These are phyloP conservation scores for Phoeniculus purpureus DNA, from an alignment of 2,797 vertebrate genomes.

Conservation along the genomic window DNA sequence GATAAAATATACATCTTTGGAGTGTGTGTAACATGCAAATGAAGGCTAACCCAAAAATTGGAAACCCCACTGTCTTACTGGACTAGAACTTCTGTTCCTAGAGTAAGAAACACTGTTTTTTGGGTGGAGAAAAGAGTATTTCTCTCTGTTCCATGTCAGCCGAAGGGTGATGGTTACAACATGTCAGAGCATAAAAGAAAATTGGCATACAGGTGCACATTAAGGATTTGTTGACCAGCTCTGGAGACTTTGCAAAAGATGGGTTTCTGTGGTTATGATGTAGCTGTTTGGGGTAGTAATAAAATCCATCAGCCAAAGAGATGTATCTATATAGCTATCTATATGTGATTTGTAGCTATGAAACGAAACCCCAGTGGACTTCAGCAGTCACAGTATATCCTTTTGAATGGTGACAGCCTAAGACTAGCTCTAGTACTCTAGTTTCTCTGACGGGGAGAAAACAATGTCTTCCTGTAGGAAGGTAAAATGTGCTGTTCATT, in stretches of 20 bases:
- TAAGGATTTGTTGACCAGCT: not conserved
- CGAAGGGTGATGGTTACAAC: not conserved
- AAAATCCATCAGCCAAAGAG: not conserved
- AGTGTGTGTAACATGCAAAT: slow-evolving; percentile 84
- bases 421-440: not conserved
- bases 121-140: not conserved
- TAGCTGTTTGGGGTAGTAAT: not conserved
- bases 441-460: not conserved
- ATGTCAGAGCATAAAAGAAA: slow-evolving; percentile 20
- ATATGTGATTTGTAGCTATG: not conserved
- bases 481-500: not conserved
- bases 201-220: not conserved
- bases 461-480: not conserved
- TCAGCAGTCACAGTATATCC: not conserved
- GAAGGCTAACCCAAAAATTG: slow-evolving; percentile 81
- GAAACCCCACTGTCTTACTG: slow-evolving; percentile 33
- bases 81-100: not conserved
- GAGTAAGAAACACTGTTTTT: not conserved
- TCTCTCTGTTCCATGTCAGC: not conserved
- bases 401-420: not conserved
- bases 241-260: not conserved
- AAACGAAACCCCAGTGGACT: not conserved
- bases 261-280: not conserved
- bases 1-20: slow-evolving; percentile 79
- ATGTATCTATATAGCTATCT: too few species aligned